Evolutionary conservation across 2,113 vertebrate genomes (phyloP).

Genomic region (Ciconia boyciana): DNA sequence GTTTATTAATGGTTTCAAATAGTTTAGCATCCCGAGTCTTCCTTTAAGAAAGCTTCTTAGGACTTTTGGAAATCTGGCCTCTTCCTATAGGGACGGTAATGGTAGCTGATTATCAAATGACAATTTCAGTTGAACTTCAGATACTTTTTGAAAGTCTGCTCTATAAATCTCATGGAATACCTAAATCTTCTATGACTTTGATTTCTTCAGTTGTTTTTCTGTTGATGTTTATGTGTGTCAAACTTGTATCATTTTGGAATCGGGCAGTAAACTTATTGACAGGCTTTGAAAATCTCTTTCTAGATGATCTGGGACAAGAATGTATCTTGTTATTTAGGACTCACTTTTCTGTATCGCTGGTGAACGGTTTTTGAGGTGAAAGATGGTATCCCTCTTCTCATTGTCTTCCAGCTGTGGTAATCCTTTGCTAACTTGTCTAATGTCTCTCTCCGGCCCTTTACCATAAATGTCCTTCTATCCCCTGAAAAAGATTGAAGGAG

Average conservation of each 20-base stretch:
- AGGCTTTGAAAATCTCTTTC: not conserved
- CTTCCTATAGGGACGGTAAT: not conserved
- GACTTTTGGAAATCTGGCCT: not conserved
- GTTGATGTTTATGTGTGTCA: not conserved
- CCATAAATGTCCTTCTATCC: not conserved
- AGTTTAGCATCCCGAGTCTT: not conserved
- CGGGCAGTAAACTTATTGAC: not conserved
- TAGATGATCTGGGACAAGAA: not conserved
- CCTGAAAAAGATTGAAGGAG: not conserved
- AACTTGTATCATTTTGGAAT: not conserved
- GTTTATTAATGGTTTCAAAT: not conserved
- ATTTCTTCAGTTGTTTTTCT: not conserved
- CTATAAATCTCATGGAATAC: not conserved
- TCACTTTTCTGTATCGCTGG: not conserved
- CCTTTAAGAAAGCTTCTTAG: not conserved
- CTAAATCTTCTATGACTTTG: not conserved
- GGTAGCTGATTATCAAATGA: not conserved
- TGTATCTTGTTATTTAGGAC: not conserved
- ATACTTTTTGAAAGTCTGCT: not conserved
- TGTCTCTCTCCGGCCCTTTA: not conserved
- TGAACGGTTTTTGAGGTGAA: not conserved
- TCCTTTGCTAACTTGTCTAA: not conserved
- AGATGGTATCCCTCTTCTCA: not conserved
- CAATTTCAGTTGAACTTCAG: not conserved
- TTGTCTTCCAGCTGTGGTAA: not conserved